A percentile compares a stretch with the other conserved stretches of the same genome.
These are phyloP conservation scores for Poeciliopsis turrubarensis DNA, from an alignment of 2,113 vertebrate genomes.

Conservation along the genomic window DNA sequence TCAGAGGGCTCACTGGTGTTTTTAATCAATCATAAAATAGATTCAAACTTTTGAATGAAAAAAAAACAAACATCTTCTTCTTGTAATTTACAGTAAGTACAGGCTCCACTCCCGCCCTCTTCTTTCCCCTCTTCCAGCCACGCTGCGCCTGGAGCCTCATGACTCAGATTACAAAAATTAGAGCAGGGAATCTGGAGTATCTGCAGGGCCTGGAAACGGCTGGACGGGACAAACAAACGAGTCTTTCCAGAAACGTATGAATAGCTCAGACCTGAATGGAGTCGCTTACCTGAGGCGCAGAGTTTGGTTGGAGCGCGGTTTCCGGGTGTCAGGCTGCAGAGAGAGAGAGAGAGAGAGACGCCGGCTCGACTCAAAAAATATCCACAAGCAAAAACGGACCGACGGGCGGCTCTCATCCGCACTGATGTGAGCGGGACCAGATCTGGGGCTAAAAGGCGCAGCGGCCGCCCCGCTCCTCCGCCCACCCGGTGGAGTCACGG, in stretches of 20 bases:
- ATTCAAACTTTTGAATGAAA: no score
- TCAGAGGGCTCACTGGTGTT: no score
- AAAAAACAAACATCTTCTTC: no score
- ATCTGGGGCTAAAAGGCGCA: neutral
- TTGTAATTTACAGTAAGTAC: no score
- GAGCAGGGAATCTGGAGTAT: neutral
- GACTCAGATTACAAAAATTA: neutral
- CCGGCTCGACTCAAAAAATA: neutral
- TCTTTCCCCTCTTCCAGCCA: no score
- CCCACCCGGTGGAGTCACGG: slow-evolving; percentile 24
- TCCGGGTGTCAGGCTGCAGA: neutral
- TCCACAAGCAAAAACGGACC: neutral
- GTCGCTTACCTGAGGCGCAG: neutral
- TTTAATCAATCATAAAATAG: no score
- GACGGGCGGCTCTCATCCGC: neutral
- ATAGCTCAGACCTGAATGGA: neutral
- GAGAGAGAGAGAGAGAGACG: neutral
- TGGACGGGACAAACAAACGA: neutral
- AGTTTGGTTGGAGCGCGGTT: no score
- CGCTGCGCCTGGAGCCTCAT: neutral
- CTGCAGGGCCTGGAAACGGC: neutral
- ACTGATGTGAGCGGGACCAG: neutral
- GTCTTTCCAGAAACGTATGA: neutral
- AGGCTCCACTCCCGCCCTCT: no score
- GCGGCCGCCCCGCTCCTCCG: slow-evolving; percentile 12